Evolutionary conservation across 64 coral and sea anemone genomes (phyloP), one percentile per base, ranked within the genome.

Genomic region (Stichodactyla mertensii): DNA sequence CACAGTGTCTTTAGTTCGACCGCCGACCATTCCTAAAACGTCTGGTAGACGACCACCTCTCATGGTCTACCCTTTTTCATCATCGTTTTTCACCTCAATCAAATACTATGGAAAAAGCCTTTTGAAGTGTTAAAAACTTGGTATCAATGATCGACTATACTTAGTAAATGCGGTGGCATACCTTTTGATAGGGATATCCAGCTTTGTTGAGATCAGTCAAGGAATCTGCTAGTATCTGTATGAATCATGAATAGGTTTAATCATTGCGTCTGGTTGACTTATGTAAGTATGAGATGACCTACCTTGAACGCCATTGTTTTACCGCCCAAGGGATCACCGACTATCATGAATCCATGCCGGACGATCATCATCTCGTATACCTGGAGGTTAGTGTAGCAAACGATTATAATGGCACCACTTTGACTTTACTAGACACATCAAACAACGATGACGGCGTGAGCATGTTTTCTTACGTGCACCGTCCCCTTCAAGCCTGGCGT

Each of bases 281-380:
- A 66, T 66, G 0, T 66, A 2, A n/a, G 62, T 9, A 0, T 66
- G 7, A 52, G 78, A 31, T 10, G 64, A 16, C 20, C 45, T 24
- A 99, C 97, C 90, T 99, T 99, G 69, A 92, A 99, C 1, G 97
- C 97, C 97, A 95, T 99, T 36, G 97, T 99, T 81, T 99, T 99
- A 11, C 97, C 97, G 14, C 97, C 97, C 15, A 99, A 64, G 57
- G 97, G 97, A 59, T 99, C 97, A 79, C 95, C 95, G 78, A 98
- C 95, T n/a, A 98, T 98, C 95, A 98, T 98, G 55, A 98, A 98
- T 55, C 90, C 90, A 59, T 92, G 90, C 45, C 90, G 55, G 1
- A 92, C 90, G 6, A 92, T 92, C 90, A 92, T 92, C 90, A 92
- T 92, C 52, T 92, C 90, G n/a, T 95, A 95, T 4, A 95, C 93